Evolutionary conservation across 1,140 invertebrate species (phyloP), one percentile per base, ranked within the genome.

Genomic region (Hyphantria cunea): DNA sequence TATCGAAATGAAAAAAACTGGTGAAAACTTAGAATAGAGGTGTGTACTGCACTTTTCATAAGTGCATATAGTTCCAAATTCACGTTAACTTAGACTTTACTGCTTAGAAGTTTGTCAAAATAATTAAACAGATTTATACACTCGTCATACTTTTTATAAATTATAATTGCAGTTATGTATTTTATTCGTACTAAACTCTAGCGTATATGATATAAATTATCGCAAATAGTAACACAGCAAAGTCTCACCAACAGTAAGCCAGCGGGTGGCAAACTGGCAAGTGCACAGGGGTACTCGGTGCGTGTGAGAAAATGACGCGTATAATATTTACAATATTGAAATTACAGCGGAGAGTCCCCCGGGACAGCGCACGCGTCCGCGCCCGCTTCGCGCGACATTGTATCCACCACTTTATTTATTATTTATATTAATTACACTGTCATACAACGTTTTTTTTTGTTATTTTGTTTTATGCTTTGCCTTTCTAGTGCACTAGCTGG

Each of bases 291-390:
- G 44, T 25, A 58, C 13, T 44, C 41, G 66, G 56, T 55, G 17
- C 73, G 67, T 74, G 78, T 82, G 84, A 84, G 82, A 86, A 86
- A 75, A 77, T 74, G 64, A 72, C 74, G 66, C 67, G 76, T 77
- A 76, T 80, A 84, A 84, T 81, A 82, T 84, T 84, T 75, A 72
- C 80, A 79, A 82, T 78, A 80, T 76, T 76, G 76, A 68, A 76
- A 71, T 67, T 67, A 71, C 64, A 42, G 55, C 65, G 62, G 61
- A 64, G 51, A 11, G 56, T 76, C 81, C 76, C 78, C 42, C 52
- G 77, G 74, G 80, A 80, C 53, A 32, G 44, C 67, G 70, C 66
- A 62, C 55, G 60, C 72, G 55, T 60, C 48, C 58, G 61, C 62
- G 25, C 48, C 50, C 54, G 51, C 60, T 54, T 68, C 64, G 73